Evolutionary conservation across 92 coral and sea anemone species (phyloP).

Genomic region (Palythoa caribaeorum): DNA sequence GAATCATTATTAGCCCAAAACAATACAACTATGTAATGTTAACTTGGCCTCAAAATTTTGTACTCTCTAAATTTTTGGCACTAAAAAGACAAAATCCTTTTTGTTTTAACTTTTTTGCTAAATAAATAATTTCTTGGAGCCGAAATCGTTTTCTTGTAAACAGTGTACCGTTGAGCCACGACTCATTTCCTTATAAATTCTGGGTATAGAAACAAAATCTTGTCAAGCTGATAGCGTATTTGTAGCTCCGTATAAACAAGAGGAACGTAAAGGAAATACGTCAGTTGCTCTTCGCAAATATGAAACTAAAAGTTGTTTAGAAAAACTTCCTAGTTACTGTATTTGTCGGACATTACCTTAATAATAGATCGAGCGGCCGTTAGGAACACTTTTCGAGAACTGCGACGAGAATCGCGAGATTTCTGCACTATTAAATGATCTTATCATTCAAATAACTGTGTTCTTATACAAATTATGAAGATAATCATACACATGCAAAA

Average conservation of each 20-base stretch:
- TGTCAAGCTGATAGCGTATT: not conserved
- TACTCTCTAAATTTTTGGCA: not conserved
- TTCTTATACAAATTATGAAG: too few species aligned
- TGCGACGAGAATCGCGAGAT: not conserved
- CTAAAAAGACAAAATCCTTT: too few species aligned
- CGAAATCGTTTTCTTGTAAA: too few species aligned
- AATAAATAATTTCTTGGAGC: too few species aligned
- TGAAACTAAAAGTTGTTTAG: not conserved
- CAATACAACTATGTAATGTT: not conserved
- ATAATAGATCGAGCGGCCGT: not conserved
- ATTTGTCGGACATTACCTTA: not conserved
- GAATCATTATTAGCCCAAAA: not conserved
- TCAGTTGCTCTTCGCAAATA: not conserved
- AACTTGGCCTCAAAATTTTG: too few species aligned
- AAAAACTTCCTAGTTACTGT: not conserved
- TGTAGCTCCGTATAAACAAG: not conserved
- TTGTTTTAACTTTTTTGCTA: not conserved
- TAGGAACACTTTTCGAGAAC: not conserved
- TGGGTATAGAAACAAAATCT: not conserved
- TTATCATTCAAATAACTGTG: too few species aligned
- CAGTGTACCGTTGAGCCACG: too few species aligned
- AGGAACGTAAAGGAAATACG: constrained; percentile 15
- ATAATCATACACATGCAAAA: not conserved
- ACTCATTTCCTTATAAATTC: too few species aligned
- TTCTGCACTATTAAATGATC: not conserved